Evolutionary conservation across 2,888 invertebrate species (phyloP).

Genomic region (Scaptomyza caliginosa): DNA sequence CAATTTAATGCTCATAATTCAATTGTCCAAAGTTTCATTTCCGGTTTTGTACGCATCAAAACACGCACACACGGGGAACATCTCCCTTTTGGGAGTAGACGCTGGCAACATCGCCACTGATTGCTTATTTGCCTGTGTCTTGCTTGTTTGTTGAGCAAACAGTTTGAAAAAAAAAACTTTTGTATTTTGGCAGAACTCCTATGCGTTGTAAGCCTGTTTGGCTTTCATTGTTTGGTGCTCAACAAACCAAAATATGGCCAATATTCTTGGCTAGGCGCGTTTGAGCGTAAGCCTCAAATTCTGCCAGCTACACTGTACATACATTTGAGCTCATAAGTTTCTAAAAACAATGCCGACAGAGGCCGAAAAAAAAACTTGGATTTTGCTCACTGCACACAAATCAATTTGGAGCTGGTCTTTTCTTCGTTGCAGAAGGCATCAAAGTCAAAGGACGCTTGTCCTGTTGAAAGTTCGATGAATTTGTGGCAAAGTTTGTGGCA

Average conservation of each 20-base stretch:
- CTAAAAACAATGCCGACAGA: conserved; percentile 42
- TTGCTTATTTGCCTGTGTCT: conserved; percentile 23
- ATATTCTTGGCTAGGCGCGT: conserved; percentile 30
- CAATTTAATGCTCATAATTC: conserved; percentile 60
- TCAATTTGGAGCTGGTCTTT: conserved; percentile 20
- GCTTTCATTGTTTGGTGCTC: conserved; percentile 13
- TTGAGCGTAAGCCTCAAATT: conserved; percentile 43
- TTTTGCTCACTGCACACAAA: conserved; percentile 37
- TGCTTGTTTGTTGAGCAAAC: neutral
- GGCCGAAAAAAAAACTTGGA: conserved; percentile 30
- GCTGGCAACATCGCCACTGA: conserved; percentile 11
- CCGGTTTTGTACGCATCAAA: conserved; percentile 37
- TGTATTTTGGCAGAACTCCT: conserved; percentile 17
- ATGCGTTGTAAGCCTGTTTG: conserved; percentile 15
- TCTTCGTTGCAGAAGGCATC: conserved; percentile 10
- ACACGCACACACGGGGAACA: conserved; percentile 10
- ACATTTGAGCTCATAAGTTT: conserved; percentile 52
- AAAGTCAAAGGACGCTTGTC: conserved; percentile 7
- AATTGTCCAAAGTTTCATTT: conserved; percentile 58
- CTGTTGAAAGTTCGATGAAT: conserved; percentile 42
- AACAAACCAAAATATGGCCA: conserved; percentile 45
- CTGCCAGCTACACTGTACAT: conserved; percentile 26
- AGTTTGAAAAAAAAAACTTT: conserved; percentile 1
- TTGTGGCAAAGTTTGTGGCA: conserved; percentile 32
- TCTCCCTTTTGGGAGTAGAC: conserved; percentile 1